Evolutionary conservation across 2,888 invertebrate species (phyloP).

Genomic region (Lycia hirtaria): DNA sequence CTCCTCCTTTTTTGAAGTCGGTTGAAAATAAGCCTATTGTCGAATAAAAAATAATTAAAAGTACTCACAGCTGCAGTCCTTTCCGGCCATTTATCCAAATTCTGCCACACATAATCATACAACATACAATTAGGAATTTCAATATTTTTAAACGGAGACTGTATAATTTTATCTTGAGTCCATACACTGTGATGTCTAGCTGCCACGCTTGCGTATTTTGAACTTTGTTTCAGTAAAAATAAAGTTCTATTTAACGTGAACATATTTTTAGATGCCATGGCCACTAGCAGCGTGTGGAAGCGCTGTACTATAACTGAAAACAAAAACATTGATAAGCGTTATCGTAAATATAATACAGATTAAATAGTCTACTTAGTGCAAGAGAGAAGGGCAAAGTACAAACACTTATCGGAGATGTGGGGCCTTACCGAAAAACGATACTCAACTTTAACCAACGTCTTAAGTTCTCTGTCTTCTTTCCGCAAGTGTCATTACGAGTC

Average conservation of each 20-base stretch:
- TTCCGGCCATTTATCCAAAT: conserved; percentile 87
- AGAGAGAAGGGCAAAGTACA: too few relatives aligned
- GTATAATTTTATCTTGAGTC: conserved; percentile 68
- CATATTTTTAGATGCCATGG: conserved; percentile 58
- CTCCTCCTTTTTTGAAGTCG: too few relatives aligned
- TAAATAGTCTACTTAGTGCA: too few relatives aligned
- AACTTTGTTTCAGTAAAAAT: conserved; percentile 46
- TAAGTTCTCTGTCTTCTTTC: too few relatives aligned
- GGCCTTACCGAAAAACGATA: too few relatives aligned
- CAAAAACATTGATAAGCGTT: conserved; percentile 9
- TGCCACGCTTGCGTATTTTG: conserved; percentile 48
- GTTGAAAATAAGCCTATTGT: background rate
- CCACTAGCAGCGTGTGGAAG: conserved; percentile 7
- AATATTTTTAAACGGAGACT: conserved; percentile 81
- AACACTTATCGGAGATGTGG: too few relatives aligned
- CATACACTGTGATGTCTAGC: conserved; percentile 63
- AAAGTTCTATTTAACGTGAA: conserved; percentile 55
- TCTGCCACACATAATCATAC: conserved; percentile 87
- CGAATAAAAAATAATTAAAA: background rate
- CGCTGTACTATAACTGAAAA: conserved; percentile 25
- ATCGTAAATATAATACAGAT: background rate
- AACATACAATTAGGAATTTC: conserved; percentile 82
- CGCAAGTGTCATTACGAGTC: too few relatives aligned
- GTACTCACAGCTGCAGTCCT: conserved; percentile 86
- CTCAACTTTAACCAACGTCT: too few relatives aligned